A percentile compares a stretch with the other conserved stretches of the same genome.
Evolutionary conservation across 2,113 vertebrate genomes (phyloP).

Genomic region (Equus quagga): DNA sequence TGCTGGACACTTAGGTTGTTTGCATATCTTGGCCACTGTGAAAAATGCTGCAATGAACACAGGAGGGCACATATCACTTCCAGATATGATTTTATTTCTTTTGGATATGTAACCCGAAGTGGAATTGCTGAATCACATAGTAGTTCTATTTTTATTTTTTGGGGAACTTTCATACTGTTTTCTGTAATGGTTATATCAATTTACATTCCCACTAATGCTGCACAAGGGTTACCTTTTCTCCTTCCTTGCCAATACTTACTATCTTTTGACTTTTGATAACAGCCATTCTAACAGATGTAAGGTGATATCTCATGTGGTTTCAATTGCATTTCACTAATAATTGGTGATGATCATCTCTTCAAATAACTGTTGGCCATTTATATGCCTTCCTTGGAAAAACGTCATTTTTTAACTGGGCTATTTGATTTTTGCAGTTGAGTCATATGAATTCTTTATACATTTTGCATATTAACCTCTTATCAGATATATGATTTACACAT

Average conservation of each 20-base stretch:
- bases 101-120: neutral
- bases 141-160: neutral
- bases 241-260: neutral
- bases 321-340: neutral
- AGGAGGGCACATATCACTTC: neutral
- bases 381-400: neutral
- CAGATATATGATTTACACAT: neutral
- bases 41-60: neutral
- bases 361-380: neutral
- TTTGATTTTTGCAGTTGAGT: neutral
- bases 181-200: neutral
- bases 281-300: neutral
- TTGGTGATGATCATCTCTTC: neutral
- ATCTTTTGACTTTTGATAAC: neutral
- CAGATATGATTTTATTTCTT: neutral
- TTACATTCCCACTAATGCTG: neutral
- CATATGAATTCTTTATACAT: neutral
- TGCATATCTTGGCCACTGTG: neutral
- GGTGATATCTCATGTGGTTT: neutral
- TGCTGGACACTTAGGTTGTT: neutral
- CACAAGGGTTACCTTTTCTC: neutral
- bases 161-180: neutral
- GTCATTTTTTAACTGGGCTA: neutral
- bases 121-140: neutral
- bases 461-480: neutral